Percentiles rank a stretch among this genome's conserved stretches.
Evolutionary conservation across 2,888 invertebrate genomes (phyloP).

Genomic region (Trissolcus japonicus): DNA sequence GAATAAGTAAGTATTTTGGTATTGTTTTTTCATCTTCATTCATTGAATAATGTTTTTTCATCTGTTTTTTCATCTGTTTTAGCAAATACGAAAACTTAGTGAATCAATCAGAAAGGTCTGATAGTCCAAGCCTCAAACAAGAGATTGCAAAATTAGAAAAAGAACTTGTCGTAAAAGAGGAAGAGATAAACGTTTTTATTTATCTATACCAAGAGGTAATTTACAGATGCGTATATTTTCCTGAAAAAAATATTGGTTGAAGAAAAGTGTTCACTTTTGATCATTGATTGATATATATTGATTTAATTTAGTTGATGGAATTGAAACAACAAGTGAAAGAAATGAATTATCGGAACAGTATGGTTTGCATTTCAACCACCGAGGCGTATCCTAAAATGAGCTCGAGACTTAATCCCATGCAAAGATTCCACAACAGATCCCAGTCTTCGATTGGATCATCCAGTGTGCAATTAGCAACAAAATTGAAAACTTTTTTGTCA

Average conservation of each 20-base stretch:
- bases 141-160: conserved; percentile 66
- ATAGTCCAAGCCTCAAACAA: conserved; percentile 61
- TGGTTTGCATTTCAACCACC: conserved; percentile 66
- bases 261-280: not conserved
- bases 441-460: conserved; percentile 1
- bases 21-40: not conserved
- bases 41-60: not conserved
- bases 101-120: conserved; percentile 61
- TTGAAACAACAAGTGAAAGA: conserved; percentile 69
- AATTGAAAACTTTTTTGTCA: conserved; percentile 8
- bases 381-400: conserved; percentile 1
- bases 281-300: not conserved
- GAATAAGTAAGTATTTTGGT: conserved; percentile 60
- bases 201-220: conserved; percentile 70
- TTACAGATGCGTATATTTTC: not conserved
- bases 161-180: conserved; percentile 67
- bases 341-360: conserved; percentile 66
- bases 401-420: not conserved
- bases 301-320: conserved; percentile 63
- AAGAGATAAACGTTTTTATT: conserved; percentile 71
- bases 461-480: conserved; percentile 1
- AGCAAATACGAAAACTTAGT: conserved; percentile 70
- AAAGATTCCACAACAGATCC: conserved; percentile 1
- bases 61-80: not conserved
- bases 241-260: not conserved